Percentiles rank a stretch among this genome's conserved stretches.
phyloP scores from a whole-genome alignment of 2,888 invertebrate species.

The Drosophila kanekoi region DNA sequence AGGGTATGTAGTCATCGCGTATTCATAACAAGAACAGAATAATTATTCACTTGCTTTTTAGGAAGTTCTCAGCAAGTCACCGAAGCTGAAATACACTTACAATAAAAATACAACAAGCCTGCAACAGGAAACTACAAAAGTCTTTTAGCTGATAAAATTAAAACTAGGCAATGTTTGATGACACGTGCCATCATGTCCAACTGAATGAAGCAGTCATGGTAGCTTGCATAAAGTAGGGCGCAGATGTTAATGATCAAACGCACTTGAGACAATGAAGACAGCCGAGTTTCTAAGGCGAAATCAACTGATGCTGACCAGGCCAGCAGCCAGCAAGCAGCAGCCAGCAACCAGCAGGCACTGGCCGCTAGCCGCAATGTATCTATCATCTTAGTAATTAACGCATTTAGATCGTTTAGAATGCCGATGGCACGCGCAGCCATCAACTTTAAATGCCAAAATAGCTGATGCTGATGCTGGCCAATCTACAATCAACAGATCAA shows the following conservation, averaged over 20 bases:
- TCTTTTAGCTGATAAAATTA: no score
- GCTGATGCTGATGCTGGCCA: slow-evolving; percentile 23
- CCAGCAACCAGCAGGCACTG: no score
- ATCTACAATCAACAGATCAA: not conserved
- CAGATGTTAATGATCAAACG: slow-evolving; percentile 65
- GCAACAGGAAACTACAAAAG: no score
- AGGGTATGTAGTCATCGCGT: not conserved
- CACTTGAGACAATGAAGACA: slow-evolving; percentile 55
- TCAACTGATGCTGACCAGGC: slow-evolving; percentile 51
- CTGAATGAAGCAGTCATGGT: not conserved
- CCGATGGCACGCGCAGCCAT: slow-evolving; percentile 64
- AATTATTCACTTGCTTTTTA: not conserved
- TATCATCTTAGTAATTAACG: slow-evolving; percentile 67
- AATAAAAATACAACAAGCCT: not conserved
- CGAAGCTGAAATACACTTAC: slow-evolving; percentile 6
- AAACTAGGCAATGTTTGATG: no score
- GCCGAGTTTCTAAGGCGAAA: slow-evolving; percentile 30
- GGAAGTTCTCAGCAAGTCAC: not conserved
- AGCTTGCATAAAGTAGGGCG: not conserved
- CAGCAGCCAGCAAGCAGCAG: slow-evolving; percentile 9
- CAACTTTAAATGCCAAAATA: slow-evolving; percentile 58
- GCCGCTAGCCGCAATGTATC: slow-evolving; percentile 27
- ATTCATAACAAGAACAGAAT: not conserved
- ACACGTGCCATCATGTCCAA: not conserved
- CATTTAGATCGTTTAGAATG: slow-evolving; percentile 65